phyloP scores from a whole-genome alignment of 1,140 invertebrate species.

The Manduca sexta region DNA sequence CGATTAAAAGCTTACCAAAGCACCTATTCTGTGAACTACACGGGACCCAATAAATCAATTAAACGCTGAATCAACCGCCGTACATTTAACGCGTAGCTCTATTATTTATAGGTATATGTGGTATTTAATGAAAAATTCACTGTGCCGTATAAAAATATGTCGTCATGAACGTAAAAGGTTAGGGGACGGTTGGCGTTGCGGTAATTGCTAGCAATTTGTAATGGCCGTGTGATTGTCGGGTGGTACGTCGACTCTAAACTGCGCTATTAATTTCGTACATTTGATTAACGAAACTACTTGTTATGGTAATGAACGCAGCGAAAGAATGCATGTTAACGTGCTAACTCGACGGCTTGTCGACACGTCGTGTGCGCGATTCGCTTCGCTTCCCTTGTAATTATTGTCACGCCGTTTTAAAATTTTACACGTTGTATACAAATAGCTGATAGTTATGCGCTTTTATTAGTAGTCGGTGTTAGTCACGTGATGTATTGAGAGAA shows the following conservation, averaged over 20 bases:
- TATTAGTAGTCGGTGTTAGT: background rate
- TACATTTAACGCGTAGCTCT: too few relatives aligned
- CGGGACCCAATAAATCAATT: background rate
- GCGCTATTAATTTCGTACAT: constrained; percentile 71
- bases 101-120: background rate
- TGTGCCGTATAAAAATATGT: constrained; percentile 45
- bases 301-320: constrained; percentile 68
- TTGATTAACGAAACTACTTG: constrained; percentile 73
- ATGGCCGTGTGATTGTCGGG: constrained; percentile 64
- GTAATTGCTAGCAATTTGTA: constrained; percentile 71
- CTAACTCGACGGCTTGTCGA: constrained; percentile 63
- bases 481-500: background rate
- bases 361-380: constrained; percentile 62
- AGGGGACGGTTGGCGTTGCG: constrained; percentile 44
- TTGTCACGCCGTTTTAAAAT: constrained; percentile 46
- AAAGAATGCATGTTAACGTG: constrained; percentile 69
- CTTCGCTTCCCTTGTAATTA: constrained; percentile 56
- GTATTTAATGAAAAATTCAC: constrained; percentile 7
- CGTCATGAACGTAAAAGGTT: constrained; percentile 34
- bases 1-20: too few relatives aligned
- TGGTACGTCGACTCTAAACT: constrained; percentile 67
- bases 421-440: constrained; percentile 45
- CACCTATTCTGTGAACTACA: too few relatives aligned
- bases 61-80: background rate
- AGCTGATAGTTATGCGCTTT: background rate